These are phyloP conservation scores for Rhinopomastus cyanomelas DNA, from an alignment of 2,113 vertebrate species.

Conservation along the genomic window DNA sequence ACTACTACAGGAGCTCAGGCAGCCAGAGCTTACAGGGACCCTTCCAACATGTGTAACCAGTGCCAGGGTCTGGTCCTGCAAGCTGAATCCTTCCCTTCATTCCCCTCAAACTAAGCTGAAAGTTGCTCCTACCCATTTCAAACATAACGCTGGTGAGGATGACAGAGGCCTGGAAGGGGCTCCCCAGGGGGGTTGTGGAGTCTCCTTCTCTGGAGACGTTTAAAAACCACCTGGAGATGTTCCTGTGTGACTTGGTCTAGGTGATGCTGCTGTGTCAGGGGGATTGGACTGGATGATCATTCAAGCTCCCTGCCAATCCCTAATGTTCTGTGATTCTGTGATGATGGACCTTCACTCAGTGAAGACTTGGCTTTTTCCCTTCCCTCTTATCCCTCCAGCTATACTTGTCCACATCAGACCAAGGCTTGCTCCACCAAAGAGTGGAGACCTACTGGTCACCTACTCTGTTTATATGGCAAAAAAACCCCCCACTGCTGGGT, in stretches of 20 bases:
- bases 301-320: too few species aligned
- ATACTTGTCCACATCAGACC: not conserved
- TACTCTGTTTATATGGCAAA: not conserved
- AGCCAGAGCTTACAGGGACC: not conserved
- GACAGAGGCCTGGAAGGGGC: too few species aligned
- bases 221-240: too few species aligned
- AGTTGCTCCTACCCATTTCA: not conserved
- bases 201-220: too few species aligned
- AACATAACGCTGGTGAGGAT: not conserved
- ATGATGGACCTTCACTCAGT: not conserved
- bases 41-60: accelerated
- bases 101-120: not conserved
- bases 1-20: not conserved
- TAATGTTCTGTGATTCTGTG: too few species aligned
- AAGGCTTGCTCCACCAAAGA: not conserved
- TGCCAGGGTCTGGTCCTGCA: not conserved
- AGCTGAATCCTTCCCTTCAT: not conserved
- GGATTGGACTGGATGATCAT: too few species aligned
- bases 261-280: too few species aligned
- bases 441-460: not conserved
- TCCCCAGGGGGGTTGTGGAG: too few species aligned
- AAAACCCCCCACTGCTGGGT: not conserved
- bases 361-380: not conserved
- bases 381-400: not conserved
- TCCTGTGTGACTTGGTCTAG: too few species aligned